Evolutionary conservation across 30 jellyfish, hydroid and myxozoan species (phyloP).

Genomic region (Aurelia sp.): DNA sequence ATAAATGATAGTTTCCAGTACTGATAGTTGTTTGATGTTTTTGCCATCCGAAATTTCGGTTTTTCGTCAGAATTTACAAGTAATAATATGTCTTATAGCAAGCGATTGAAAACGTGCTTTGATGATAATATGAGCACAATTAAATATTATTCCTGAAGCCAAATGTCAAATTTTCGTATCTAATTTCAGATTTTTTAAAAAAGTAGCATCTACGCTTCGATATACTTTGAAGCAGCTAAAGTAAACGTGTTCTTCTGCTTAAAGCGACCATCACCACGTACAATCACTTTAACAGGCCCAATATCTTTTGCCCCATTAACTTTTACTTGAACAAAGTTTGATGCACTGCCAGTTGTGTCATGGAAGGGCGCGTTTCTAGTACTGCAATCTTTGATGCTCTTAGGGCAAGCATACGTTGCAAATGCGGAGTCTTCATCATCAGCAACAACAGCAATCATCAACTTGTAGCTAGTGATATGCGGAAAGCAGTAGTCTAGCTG

Average conservation of each 20-base stretch:
- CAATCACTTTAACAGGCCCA: slow-evolving; percentile 67
- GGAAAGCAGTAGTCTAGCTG: slow-evolving; percentile 64
- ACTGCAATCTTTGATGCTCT: slow-evolving; percentile 20
- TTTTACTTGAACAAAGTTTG: slow-evolving; percentile 35
- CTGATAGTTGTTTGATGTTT: too few species aligned
- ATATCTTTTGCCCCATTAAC: slow-evolving; percentile 49
- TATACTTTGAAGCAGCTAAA: slow-evolving; percentile 66
- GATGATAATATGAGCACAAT: too few species aligned
- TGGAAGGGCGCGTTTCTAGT: slow-evolving; percentile 57
- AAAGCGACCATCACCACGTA: slow-evolving; percentile 70
- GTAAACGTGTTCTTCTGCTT: slow-evolving; percentile 30
- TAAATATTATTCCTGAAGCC: too few species aligned
- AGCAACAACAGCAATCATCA: slow-evolving; percentile 55
- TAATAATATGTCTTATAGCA: too few species aligned
- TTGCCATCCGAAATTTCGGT: too few species aligned
- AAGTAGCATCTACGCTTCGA: background rate
- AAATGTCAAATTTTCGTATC: too few species aligned
- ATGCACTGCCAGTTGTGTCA: slow-evolving; percentile 71
- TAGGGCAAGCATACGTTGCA: slow-evolving; percentile 77
- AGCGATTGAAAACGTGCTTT: too few species aligned
- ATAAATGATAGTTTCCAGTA: too few species aligned
- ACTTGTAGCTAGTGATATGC: slow-evolving; percentile 10
- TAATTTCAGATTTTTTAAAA: too few species aligned
- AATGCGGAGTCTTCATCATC: slow-evolving; percentile 61
- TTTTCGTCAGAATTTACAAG: too few species aligned